A percentile compares a stretch with the other conserved stretches of the same genome.
Evolutionary conservation across 2,113 vertebrate genomes (phyloP).

Genomic region (Symphodus melops): DNA sequence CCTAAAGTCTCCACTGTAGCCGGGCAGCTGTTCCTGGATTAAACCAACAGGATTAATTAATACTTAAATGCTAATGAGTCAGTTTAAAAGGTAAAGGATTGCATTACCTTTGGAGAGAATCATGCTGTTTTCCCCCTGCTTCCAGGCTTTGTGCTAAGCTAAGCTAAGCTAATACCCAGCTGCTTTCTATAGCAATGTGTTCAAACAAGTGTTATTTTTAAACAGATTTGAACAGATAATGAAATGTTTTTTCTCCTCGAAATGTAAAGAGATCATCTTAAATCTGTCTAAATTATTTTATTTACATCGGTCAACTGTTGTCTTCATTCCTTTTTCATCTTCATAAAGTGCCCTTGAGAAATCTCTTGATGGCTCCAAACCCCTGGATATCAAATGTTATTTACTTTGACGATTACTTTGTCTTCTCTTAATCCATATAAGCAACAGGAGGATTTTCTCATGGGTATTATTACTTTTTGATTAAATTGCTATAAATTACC

Average conservation of each 20-base stretch:
- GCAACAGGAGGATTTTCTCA: conserved; percentile 36
- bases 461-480: conserved; percentile 22
- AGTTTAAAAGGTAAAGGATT: neutral
- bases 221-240: no score
- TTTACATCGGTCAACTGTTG: neutral
- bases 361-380: neutral
- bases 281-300: neutral
- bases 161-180: neutral
- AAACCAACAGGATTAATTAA: neutral
- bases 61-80: neutral
- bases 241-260: no score
- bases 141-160: neutral
- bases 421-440: conserved; percentile 14
- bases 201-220: no score
- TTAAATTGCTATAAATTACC: conserved; percentile 38
- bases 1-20: neutral
- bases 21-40: neutral
- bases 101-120: neutral
- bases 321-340: neutral
- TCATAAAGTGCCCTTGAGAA: neutral
- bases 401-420: conserved; percentile 15
- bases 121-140: neutral
- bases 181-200: no score
- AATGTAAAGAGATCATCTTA: no score
- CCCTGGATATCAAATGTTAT: neutral